Evolutionary conservation across 2,113 vertebrate genomes (phyloP).

Genomic region (Lepisosteus oculatus): DNA sequence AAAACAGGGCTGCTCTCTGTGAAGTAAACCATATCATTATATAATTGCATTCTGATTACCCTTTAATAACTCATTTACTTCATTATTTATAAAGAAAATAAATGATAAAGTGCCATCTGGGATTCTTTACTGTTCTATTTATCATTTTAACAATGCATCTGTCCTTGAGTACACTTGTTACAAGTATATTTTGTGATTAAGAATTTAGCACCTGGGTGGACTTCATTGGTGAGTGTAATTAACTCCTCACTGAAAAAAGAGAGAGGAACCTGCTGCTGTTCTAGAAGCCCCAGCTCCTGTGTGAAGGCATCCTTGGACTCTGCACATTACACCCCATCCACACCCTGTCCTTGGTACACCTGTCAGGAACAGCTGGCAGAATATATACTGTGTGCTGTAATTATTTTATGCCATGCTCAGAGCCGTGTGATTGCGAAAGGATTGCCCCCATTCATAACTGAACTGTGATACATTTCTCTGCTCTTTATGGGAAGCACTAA

Average conservation of each 20-base stretch:
- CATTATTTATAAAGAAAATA: constrained; percentile 38
- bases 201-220: constrained; percentile 11
- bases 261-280: too few relatives aligned
- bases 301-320: too few relatives aligned
- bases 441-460: too few relatives aligned
- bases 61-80: constrained; percentile 30
- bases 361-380: too few relatives aligned
- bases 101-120: constrained; percentile 34
- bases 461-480: too few relatives aligned
- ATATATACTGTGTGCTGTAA: too few relatives aligned
- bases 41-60: constrained; percentile 33
- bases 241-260: background rate
- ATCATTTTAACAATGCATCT: constrained; percentile 30
- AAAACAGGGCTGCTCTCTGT: constrained; percentile 10
- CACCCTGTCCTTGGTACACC: too few relatives aligned
- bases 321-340: too few relatives aligned
- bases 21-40: constrained; percentile 26
- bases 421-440: too few relatives aligned
- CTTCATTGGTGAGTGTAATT: background rate
- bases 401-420: too few relatives aligned
- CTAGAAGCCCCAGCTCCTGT: too few relatives aligned
- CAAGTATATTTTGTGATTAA: constrained; percentile 8
- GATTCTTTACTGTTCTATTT: constrained; percentile 29
- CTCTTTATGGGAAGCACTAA: too few relatives aligned
- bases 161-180: constrained; percentile 15